Evolutionary conservation across 2,113 vertebrate species (phyloP).

Genomic region (Dasypus novemcinctus): DNA sequence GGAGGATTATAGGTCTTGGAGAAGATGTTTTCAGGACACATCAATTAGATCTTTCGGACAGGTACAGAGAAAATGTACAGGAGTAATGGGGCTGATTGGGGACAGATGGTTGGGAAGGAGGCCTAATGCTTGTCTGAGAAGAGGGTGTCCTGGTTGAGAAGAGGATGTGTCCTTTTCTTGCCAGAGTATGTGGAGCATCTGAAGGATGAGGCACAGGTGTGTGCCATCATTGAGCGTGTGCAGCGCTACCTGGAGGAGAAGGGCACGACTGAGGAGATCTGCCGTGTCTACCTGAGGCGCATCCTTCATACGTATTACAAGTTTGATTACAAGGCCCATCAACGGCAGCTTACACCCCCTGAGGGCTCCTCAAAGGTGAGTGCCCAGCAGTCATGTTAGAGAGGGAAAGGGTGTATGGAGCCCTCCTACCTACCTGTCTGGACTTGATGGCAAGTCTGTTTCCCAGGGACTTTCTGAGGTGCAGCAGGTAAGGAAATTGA

Average conservation of each 20-base stretch:
- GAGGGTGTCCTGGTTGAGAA: not conserved
- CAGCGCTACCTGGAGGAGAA: constrained; percentile 90
- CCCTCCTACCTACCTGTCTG: not conserved
- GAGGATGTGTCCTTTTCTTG: not conserved
- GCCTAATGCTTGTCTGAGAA: not conserved
- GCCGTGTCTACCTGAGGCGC: constrained; percentile 88
- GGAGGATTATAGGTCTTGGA: not conserved
- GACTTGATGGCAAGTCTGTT: not conserved
- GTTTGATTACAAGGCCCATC: constrained; percentile 94
- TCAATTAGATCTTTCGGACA: not conserved
- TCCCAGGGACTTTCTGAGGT: not conserved
- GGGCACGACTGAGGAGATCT: constrained; percentile 91
- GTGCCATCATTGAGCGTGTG: constrained; percentile 88
- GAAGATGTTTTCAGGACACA: not conserved
- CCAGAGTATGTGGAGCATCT: constrained; percentile 94
- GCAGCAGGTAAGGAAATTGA: not conserved
- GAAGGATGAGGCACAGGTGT: constrained; percentile 90
- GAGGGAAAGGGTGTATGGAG: rapidly evolving
- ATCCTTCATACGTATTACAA: constrained; percentile 96
- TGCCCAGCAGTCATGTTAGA: not conserved
- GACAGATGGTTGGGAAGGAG: not conserved
- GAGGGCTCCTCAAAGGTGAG: constrained; percentile 91
- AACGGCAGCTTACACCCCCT: constrained; percentile 86
- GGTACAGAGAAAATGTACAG: not conserved
- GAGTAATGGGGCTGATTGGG: not conserved